Evolutionary conservation across 2,888 invertebrate genomes (phyloP).

Genomic region (Pristionchus japonicus): DNA sequence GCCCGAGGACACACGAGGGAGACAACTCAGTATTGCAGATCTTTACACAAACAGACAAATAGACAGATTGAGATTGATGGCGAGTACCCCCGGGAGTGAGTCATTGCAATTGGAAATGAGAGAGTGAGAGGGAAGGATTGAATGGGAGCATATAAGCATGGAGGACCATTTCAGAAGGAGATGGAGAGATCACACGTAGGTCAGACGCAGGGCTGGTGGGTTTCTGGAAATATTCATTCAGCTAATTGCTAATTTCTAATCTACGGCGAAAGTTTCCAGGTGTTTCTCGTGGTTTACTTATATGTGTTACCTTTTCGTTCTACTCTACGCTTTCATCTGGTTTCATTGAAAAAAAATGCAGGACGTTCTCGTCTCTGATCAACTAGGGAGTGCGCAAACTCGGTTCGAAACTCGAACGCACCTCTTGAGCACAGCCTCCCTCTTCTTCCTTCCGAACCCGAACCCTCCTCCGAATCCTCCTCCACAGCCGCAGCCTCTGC

Average conservation of each 20-base stretch:
- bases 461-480: constrained; percentile 35
- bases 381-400: no score
- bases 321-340: no score
- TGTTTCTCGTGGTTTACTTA: no score
- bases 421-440: constrained; percentile 30
- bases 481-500: constrained; percentile 48
- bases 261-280: no score
- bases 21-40: background rate
- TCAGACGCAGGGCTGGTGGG: constrained; percentile 39
- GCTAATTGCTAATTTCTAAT: no score
- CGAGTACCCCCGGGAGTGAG: background rate
- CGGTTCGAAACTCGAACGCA: no score
- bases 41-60: constrained; percentile 25
- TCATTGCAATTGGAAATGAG: constrained; percentile 31
- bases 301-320: no score
- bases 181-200: constrained; percentile 23
- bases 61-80: background rate
- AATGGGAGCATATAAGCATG: background rate
- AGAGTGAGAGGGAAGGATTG: background rate
- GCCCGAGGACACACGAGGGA: background rate
- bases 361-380: no score
- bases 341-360: no score
- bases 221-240: constrained; percentile 19
- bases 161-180: background rate
- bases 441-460: constrained; percentile 46